These are phyloP conservation scores for Phallusia fumigata DNA, from an alignment of 23 tunicate species.

Conservation along the genomic window DNA sequence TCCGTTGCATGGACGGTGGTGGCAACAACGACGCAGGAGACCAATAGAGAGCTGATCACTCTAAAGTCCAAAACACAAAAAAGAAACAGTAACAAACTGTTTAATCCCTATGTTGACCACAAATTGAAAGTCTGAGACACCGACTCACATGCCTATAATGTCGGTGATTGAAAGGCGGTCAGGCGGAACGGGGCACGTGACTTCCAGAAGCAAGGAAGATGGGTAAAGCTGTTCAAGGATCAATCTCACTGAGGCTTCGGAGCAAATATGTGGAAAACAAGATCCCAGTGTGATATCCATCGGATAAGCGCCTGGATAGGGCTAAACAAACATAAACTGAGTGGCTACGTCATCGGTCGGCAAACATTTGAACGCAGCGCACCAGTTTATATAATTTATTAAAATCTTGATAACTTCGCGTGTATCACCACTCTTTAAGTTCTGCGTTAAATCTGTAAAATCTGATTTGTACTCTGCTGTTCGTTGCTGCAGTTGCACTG, in stretches of 20 bases:
- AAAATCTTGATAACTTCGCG: no score
- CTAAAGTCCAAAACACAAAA: background rate
- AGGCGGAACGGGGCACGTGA: conserved; percentile 14
- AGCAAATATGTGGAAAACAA: conserved; percentile 56
- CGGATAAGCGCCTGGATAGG: conserved; percentile 26
- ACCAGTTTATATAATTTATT: no score
- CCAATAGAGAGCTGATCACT: background rate
- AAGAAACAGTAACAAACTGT: background rate
- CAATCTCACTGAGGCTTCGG: conserved; percentile 8
- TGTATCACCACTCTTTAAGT: no score
- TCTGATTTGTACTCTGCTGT: no score
- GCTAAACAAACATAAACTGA: background rate
- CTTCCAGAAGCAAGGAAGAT: background rate
- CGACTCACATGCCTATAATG: conserved; percentile 28
- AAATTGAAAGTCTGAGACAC: background rate
- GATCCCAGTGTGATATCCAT: conserved; percentile 30
- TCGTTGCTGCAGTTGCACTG: no score
- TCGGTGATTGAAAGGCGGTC: background rate
- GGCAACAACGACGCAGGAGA: background rate
- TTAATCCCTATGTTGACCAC: background rate
- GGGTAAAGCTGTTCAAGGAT: background rate
- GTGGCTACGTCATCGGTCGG: no score
- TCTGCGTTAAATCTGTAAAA: no score
- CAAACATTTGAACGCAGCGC: no score
- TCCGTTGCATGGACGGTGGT: background rate